phyloP scores from a whole-genome alignment of 2,888 invertebrate genomes.

The Capitulum mitella region DNA sequence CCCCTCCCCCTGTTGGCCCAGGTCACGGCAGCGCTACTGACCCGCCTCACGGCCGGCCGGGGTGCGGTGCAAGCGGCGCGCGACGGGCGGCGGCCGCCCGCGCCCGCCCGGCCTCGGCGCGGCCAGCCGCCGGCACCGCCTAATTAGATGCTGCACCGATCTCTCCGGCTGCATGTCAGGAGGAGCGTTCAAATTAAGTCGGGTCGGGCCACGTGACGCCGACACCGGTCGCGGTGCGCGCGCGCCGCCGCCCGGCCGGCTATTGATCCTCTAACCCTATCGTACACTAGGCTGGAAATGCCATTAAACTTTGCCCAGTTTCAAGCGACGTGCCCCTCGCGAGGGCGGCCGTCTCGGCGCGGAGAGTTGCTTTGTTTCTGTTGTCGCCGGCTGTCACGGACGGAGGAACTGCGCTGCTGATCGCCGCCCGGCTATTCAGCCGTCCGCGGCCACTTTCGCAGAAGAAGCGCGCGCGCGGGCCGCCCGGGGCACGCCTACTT shows the following conservation, averaged over 20 bases:
- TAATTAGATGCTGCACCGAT: background rate
- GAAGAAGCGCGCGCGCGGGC: background rate
- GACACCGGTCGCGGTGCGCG: background rate
- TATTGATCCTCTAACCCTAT: slow-evolving; percentile 15
- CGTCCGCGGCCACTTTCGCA: too few relatives aligned
- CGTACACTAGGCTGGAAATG: slow-evolving; percentile 19
- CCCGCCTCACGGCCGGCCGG: background rate
- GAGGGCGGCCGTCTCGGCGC: background rate
- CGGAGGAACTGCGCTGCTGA: background rate
- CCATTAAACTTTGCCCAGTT: slow-evolving; percentile 8
- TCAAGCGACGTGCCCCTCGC: background rate
- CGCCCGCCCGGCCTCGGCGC: background rate
- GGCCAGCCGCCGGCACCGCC: background rate
- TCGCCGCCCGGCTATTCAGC: background rate
- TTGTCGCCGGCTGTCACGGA: too few relatives aligned
- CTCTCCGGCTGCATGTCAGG: background rate
- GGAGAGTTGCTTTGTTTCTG: background rate
- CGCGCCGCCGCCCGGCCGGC: background rate
- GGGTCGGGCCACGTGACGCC: background rate
- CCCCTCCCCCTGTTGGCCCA: background rate
- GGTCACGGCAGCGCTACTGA: background rate
- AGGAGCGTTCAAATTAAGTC: background rate
- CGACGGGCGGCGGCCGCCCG: background rate
- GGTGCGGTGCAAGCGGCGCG: background rate
- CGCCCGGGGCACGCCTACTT: background rate